These are phyloP conservation scores for Microcebus murinus DNA, from an alignment of 2,113 vertebrate species.

Conservation along the genomic window DNA sequence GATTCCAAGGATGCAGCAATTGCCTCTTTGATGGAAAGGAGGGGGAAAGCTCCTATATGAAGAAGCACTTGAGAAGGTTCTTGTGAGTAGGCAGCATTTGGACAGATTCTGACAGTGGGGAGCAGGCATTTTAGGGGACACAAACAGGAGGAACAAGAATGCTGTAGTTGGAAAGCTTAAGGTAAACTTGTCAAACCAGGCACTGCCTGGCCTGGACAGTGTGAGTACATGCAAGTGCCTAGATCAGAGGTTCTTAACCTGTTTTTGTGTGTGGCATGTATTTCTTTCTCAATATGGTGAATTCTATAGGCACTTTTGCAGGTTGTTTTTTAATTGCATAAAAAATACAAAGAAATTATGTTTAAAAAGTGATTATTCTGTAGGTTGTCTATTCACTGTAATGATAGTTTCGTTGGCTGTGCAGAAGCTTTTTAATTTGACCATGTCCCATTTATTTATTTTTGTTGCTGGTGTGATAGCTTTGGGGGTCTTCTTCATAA, in stretches of 20 bases:
- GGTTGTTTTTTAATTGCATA: neutral
- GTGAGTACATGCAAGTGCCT: too few species aligned
- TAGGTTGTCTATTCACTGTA: too few species aligned
- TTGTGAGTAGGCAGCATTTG: neutral
- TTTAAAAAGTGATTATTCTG: neutral
- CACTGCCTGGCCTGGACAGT: neutral
- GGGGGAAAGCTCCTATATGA: neutral
- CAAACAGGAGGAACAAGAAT: neutral
- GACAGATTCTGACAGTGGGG: neutral
- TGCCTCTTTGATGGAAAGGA: neutral
- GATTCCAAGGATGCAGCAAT: neutral
- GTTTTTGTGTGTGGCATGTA: fast-evolving
- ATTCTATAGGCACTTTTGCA: neutral
- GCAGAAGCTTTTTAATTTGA: too few species aligned
- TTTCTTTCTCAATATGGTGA: neutral
- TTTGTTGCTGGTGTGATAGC: too few species aligned
- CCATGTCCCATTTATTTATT: too few species aligned
- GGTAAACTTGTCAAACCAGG: neutral
- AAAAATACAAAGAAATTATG: neutral
- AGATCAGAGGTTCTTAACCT: neutral
- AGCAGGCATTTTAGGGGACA: neutral
- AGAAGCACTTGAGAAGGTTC: neutral
- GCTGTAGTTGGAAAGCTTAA: neutral
- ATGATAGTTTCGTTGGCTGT: too few species aligned
- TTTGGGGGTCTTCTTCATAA: too few species aligned